Percentiles rank a stretch among this genome's conserved stretches.
Evolutionary conservation across 2,888 invertebrate species (phyloP).

Genomic region (Drosophila parthenogenetica): DNA sequence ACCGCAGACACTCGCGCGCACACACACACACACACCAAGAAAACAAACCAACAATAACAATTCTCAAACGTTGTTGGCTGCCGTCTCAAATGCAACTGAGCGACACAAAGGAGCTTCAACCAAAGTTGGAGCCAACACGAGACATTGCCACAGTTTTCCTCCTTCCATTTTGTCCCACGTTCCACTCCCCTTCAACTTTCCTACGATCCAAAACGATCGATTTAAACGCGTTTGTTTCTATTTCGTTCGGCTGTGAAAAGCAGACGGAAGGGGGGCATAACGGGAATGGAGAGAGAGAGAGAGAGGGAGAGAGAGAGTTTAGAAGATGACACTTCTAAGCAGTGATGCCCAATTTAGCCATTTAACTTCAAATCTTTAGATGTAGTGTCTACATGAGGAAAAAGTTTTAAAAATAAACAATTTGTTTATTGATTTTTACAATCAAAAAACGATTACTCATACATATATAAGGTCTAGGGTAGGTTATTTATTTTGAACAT

Average conservation of each 20-base stretch:
- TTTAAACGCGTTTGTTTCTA: slow-evolving; percentile 51
- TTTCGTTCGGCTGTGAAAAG: slow-evolving; percentile 14
- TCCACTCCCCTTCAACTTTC: slow-evolving; percentile 22
- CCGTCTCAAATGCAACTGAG: slow-evolving; percentile 78
- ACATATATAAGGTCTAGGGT: no score
- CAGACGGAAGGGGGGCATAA: background rate
- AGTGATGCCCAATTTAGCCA: no score
- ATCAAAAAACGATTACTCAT: no score
- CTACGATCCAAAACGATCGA: slow-evolving; percentile 40
- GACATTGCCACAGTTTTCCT: slow-evolving; percentile 56
- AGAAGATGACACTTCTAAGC: slow-evolving; percentile 40
- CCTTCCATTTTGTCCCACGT: slow-evolving; percentile 14
- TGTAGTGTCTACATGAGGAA: no score
- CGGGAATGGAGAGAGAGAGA: background rate
- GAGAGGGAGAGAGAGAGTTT: slow-evolving; percentile 3
- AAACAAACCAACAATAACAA: slow-evolving; percentile 26
- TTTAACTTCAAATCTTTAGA: no score
- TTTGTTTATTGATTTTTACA: no score
- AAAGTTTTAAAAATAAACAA: no score
- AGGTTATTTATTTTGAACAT: no score
- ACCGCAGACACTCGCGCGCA: slow-evolving; percentile 17
- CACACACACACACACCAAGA: no score
- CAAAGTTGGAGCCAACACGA: slow-evolving; percentile 11
- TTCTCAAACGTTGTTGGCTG: slow-evolving; percentile 42
- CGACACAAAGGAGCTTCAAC: slow-evolving; percentile 76